These are phyloP conservation scores for Camelus dromedarius DNA, from an alignment of 2,113 vertebrate genomes.

Conservation along the genomic window DNA sequence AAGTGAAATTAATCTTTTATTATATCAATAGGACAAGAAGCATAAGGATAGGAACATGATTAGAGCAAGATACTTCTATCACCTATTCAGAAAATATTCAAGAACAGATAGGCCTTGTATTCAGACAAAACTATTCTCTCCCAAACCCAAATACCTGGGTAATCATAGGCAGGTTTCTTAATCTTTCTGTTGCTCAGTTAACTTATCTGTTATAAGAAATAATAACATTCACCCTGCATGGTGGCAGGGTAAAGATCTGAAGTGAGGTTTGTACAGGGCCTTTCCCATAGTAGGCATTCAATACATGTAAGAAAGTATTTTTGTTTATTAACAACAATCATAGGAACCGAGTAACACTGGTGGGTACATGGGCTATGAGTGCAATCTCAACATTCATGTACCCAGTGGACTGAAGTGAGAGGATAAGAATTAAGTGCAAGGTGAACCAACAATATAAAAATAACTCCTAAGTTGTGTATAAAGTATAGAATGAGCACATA, in stretches of 20 bases:
- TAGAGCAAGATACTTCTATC: neutral
- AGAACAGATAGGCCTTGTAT: neutral
- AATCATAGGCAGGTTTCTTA: neutral
- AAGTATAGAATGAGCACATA: neutral
- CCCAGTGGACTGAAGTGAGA: neutral
- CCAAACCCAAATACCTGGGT: neutral
- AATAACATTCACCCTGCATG: neutral
- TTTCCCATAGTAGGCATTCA: neutral
- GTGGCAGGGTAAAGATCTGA: neutral
- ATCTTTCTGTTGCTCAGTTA: neutral
- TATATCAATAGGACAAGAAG: neutral
- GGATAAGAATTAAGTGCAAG: neutral
- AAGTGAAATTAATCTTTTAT: conserved; percentile 7
- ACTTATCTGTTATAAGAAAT: neutral
- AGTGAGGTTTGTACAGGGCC: neutral
- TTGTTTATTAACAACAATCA: neutral
- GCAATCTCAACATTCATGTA: neutral
- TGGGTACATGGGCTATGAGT: neutral
- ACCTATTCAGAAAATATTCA: conserved; percentile 4
- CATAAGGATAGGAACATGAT: neutral
- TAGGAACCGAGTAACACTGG: neutral
- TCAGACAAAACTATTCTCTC: neutral
- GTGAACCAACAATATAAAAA: neutral
- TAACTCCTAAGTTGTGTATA: neutral
- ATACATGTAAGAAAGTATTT: neutral